Evolutionary conservation across 2,888 invertebrate genomes (phyloP).

Genomic region (Anaspis maculata): DNA sequence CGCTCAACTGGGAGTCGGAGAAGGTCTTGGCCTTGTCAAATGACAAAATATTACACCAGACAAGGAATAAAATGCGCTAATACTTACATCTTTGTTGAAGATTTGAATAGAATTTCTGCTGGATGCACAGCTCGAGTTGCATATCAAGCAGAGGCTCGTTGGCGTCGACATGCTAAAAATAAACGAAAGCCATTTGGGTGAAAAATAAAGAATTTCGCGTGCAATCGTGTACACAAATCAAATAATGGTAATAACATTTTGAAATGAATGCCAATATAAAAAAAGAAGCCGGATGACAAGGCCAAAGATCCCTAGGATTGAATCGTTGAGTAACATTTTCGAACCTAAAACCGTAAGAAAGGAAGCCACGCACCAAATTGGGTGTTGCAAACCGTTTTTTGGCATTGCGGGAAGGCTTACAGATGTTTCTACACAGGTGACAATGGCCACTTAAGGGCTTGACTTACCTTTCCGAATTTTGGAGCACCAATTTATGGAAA

Average conservation of each 20-base stretch:
- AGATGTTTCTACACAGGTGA: too few species aligned
- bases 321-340: conserved; percentile 17
- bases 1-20: conserved; percentile 28
- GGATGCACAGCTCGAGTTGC: conserved; percentile 49
- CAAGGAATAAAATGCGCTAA: neutral
- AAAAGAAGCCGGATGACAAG: conserved; percentile 15
- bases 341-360: conserved; percentile 4
- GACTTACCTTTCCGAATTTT: too few species aligned
- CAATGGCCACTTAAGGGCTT: too few species aligned
- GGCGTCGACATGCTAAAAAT: conserved; percentile 32
- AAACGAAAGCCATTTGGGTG: conserved; percentile 7
- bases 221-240: too few species aligned
- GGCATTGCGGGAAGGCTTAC: too few species aligned
- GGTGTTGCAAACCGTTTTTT: too few species aligned
- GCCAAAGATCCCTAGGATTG: conserved; percentile 28
- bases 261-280: conserved; percentile 14
- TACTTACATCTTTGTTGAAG: conserved; percentile 42
- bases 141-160: conserved; percentile 51
- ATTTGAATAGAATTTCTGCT: conserved; percentile 48
- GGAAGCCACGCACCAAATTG: too few species aligned
- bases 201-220: too few species aligned
- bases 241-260: too few species aligned
- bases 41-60: too few species aligned
- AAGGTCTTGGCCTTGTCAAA: conserved; percentile 28
- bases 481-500: conserved; percentile 43